These are phyloP conservation scores for Solea senegalensis DNA, from an alignment of 2,113 vertebrate genomes.

Conservation along the genomic window DNA sequence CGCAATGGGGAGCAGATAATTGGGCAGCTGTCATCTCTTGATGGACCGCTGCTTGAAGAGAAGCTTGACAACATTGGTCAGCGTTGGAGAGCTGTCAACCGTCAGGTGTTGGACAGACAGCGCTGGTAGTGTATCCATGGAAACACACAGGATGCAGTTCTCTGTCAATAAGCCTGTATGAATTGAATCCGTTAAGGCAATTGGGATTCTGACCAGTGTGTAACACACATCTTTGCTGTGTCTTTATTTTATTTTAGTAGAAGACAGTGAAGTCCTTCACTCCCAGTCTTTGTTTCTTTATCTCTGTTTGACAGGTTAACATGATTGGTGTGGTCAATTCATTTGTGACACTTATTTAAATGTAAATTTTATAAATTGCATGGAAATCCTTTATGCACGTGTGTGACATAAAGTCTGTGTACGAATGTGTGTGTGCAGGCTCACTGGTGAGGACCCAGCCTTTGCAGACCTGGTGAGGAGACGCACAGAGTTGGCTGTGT, in stretches of 20 bases:
- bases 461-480: slow-evolving; percentile 83
- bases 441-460: slow-evolving; percentile 83
- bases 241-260: slow-evolving; percentile 6
- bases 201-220: background rate
- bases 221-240: background rate
- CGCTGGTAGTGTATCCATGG: slow-evolving; percentile 80
- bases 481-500: slow-evolving; percentile 81
- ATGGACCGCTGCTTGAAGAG: slow-evolving; percentile 88
- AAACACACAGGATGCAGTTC: background rate
- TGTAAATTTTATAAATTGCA: slow-evolving; percentile 57
- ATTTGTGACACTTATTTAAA: slow-evolving; percentile 59
- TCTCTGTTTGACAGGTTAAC: slow-evolving; percentile 42
- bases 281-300: slow-evolving; percentile 37
- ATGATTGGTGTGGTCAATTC: slow-evolving; percentile 51
- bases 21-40: slow-evolving; percentile 85
- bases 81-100: slow-evolving; percentile 83
- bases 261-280: slow-evolving; percentile 12
- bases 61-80: slow-evolving; percentile 85
- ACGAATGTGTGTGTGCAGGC: slow-evolving; percentile 71
- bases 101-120: slow-evolving; percentile 82
- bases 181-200: background rate
- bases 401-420: slow-evolving; percentile 14
- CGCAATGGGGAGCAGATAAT: slow-evolving; percentile 87
- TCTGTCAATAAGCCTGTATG: background rate
- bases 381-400: slow-evolving; percentile 55